Evolutionary conservation across 2,888 invertebrate genomes (phyloP).

Genomic region (Volucella inflata): DNA sequence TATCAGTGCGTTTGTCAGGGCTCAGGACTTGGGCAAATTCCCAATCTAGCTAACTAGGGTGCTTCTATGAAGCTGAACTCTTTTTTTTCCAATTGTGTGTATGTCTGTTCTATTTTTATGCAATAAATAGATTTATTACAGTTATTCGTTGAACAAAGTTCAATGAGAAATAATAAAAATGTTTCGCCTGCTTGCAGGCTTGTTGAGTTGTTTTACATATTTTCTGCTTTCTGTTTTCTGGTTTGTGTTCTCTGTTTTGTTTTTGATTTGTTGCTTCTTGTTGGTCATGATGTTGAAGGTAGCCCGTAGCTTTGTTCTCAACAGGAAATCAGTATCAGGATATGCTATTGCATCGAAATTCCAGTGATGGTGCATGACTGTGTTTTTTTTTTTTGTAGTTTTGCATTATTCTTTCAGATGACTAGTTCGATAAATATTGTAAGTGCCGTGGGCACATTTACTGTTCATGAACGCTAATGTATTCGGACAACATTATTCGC

Average conservation of each 20-base stretch:
- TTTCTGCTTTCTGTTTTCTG: neutral
- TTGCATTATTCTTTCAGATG: slow-evolving; percentile 34
- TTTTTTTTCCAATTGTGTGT: neutral
- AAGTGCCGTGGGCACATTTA: slow-evolving; percentile 25
- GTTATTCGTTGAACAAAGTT: slow-evolving; percentile 71
- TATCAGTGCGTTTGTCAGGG: slow-evolving; percentile 12
- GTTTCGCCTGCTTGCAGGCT: slow-evolving; percentile 18
- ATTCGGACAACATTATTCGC: slow-evolving; percentile 52
- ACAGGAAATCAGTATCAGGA: slow-evolving; percentile 40
- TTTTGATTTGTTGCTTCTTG: slow-evolving; percentile 41
- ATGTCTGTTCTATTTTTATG: slow-evolving; percentile 41
- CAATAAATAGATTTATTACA: slow-evolving; percentile 72
- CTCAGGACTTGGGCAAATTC: slow-evolving; percentile 23
- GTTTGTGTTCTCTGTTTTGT: neutral
- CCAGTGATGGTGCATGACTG: neutral
- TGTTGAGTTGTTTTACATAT: neutral
- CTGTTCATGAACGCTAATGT: slow-evolving; percentile 48
- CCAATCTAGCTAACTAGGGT: neutral
- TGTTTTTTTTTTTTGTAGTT: slow-evolving; percentile 17
- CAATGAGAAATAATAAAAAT: slow-evolving; percentile 64
- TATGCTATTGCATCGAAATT: slow-evolving; percentile 4
- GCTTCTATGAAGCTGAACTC: slow-evolving; percentile 9
- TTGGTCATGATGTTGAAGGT: slow-evolving; percentile 62
- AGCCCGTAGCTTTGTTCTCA: slow-evolving; percentile 62
- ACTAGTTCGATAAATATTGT: slow-evolving; percentile 21